Base-by-base conservation (phyloP, 2,113 vertebrate species). In the Spea multiplicata region DNA sequence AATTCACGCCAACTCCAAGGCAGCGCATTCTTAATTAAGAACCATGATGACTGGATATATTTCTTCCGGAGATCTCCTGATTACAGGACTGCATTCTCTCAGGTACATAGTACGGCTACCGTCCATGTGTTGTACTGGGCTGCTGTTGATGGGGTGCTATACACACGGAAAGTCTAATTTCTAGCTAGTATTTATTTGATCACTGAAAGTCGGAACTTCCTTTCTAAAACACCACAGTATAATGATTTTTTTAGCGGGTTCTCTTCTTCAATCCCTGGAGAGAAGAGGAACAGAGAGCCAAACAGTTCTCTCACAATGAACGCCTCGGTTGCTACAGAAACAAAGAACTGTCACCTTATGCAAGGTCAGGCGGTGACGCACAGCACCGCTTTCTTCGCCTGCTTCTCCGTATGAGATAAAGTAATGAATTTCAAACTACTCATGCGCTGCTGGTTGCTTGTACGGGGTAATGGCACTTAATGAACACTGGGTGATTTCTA, bases 301-400 rank as follows among this genome's bases (percentile, higher is more conserved):
- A 59, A 59, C 55, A 59, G 2, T 59, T 13, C 55, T 2, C 10
- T 59, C 55, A 59, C 55, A 9, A 9, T 59, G 6, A 59, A 59
- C 49, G 50, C 50, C 16, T 48, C 53, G 49, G n/a, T 44, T 52
- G 44, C 47, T 16, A 70, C 47, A 71, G 69, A 71, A 71, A 73
- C 71, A 73, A 73, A 73, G 50, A 30, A 17, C 70, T 12, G 71
- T 14, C 44, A 73, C 61, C 61, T 52, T 66, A 65, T 17, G 52
- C 46, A 65, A 74, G 73, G 61, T 44, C 61, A 74, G 16, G 16
- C 16, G 65, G 46, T 74, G 73, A 74, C 55, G 57, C 73, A 52
- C 61, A 74, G 44, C 71, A 59, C 10, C 14, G 55, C 14, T 59
- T 59, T 59, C 55, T 59, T 59, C 55, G 4, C 2, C 55, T 12